phyloP scores from a whole-genome alignment of 2,797 vertebrate species.

The Tauraco hartlaubi region DNA sequence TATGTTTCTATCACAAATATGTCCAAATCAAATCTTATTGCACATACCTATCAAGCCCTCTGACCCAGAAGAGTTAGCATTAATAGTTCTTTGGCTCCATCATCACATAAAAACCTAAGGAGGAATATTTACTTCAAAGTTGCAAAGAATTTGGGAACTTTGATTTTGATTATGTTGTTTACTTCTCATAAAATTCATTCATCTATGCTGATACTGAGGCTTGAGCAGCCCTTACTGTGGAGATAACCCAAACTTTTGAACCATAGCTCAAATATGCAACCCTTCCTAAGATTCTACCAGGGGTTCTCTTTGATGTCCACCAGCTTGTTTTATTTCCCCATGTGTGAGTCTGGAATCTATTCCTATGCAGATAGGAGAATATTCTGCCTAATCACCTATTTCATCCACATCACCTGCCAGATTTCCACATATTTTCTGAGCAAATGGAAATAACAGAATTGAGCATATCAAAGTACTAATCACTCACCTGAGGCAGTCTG shows the following conservation, averaged over 20 bases:
- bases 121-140: neutral
- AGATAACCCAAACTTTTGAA: neutral
- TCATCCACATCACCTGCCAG: neutral
- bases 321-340: neutral
- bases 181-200: neutral
- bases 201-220: neutral
- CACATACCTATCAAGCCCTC: neutral
- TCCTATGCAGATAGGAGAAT: neutral
- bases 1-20: neutral
- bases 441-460: neutral
- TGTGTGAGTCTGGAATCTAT: neutral
- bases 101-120: neutral
- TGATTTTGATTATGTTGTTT: neutral
- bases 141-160: neutral
- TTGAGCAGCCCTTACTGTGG: neutral
- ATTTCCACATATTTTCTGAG: neutral
- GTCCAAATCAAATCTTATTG: neutral
- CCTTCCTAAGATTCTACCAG: neutral
- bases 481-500: slow-evolving; percentile 86
- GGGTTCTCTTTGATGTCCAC: neutral
- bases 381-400: neutral
- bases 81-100: neutral
- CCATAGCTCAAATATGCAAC: neutral
- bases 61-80: neutral
- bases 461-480: neutral